Conservation (phyloP, 2,113 vertebrate species). For the Alaudala cheleensis region DNA sequence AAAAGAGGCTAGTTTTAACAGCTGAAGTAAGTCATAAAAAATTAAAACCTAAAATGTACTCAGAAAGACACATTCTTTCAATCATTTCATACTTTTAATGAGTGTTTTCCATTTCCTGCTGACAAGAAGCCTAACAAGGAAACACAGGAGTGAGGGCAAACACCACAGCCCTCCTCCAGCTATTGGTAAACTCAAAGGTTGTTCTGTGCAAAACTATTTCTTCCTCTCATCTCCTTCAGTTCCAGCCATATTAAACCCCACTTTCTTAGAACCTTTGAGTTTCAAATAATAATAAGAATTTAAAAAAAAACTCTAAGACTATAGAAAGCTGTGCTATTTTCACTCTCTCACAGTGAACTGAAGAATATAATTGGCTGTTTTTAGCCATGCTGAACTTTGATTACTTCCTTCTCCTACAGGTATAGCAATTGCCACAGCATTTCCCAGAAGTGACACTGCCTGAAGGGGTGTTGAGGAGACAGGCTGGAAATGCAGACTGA, state of each 20-base stretch:
- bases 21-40: not conserved
- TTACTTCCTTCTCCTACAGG: not conserved
- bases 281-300: not conserved
- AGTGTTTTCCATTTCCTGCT: not conserved
- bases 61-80: not conserved
- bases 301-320: too few species aligned
- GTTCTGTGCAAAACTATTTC: not conserved
- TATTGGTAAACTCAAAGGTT: not conserved
- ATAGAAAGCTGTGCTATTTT: too few species aligned
- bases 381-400: not conserved
- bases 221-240: not conserved
- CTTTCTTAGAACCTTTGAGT: not conserved
- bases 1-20: not conserved
- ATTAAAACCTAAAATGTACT: not conserved
- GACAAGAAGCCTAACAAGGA: not conserved
- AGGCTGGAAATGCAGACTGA: not conserved
- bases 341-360: not conserved
- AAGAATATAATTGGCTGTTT: not conserved
- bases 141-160: not conserved
- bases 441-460: not conserved
- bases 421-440: not conserved
- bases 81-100: not conserved
- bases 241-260: not conserved
- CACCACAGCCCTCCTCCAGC: not conserved
- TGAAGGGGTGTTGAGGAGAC: not conserved